phyloP scores from a whole-genome alignment of 2,113 vertebrate species.

The Asarcornis scutulata region DNA sequence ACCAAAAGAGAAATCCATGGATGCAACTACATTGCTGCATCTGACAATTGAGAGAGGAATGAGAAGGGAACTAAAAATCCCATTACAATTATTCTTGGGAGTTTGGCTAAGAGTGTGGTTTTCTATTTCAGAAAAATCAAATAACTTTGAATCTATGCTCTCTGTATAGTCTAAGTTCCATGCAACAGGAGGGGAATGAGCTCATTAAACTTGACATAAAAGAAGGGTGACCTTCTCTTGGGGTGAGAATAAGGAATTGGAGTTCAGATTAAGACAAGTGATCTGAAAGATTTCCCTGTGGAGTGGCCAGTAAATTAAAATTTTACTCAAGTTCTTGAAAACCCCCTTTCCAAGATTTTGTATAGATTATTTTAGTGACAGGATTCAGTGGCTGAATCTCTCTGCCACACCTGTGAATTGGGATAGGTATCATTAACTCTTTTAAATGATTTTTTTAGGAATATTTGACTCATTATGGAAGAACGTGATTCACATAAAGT shows the following conservation, averaged over 20 bases:
- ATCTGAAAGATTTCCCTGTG: background rate
- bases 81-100: background rate
- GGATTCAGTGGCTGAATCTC: background rate
- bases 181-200: background rate
- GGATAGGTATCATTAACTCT: background rate
- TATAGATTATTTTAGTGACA: background rate
- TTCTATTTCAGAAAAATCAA: slow-evolving; percentile 12
- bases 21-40: background rate
- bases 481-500: background rate
- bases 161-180: background rate
- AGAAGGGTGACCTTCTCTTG: background rate
- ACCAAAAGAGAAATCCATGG: background rate
- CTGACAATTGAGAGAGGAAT: background rate
- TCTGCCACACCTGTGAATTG: background rate
- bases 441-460: background rate
- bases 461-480: background rate
- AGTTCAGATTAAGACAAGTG: background rate
- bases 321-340: background rate
- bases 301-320: background rate
- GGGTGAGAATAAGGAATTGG: background rate
- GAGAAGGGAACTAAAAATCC: background rate
- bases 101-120: background rate
- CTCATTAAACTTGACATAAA: background rate
- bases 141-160: background rate
- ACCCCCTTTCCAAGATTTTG: background rate